Evolutionary conservation across 2,797 vertebrate genomes (phyloP).

Genomic region (Falco berigora): DNA sequence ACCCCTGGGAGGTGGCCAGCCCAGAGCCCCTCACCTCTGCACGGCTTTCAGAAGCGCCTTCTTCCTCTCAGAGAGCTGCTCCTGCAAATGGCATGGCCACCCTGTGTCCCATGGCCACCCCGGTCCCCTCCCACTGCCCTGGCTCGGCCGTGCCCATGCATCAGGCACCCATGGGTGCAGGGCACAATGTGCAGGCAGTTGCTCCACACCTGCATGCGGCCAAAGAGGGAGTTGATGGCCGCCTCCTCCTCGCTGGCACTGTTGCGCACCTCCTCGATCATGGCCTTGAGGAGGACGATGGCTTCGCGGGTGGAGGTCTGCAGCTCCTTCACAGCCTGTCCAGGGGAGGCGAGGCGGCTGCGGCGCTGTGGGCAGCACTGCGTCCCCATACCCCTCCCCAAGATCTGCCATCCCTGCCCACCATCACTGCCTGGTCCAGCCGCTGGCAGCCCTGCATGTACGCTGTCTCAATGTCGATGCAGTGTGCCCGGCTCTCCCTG

Average conservation of each 20-base stretch:
- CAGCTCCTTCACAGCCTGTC: slow-evolving; percentile 82
- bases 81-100: not conserved
- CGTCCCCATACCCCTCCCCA: rapidly evolving
- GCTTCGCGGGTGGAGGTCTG: slow-evolving; percentile 86
- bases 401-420: slow-evolving; percentile 33
- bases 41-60: slow-evolving; percentile 81
- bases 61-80: slow-evolving; percentile 82
- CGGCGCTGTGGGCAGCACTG: rapidly evolving
- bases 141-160: rapidly evolving
- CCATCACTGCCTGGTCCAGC: slow-evolving; percentile 90
- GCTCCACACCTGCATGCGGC: slow-evolving; percentile 74
- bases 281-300: slow-evolving; percentile 85
- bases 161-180: rapidly evolving
- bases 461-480: slow-evolving; percentile 92
- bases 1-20: not conserved
- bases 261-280: slow-evolving; percentile 89
- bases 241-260: slow-evolving; percentile 89
- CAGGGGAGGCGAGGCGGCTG: rapidly evolving
- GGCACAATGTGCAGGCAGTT: rapidly evolving
- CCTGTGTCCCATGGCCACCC: not conserved
- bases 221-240: slow-evolving; percentile 86
- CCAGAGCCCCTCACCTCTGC: slow-evolving; percentile 74
- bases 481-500: slow-evolving; percentile 91
- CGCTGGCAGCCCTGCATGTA: slow-evolving; percentile 92
- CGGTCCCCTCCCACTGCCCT: not conserved